A percentile compares a stretch with the other conserved stretches of the same genome.
These are phyloP conservation scores for Dexiosoma caninum DNA, from an alignment of 2,888 invertebrate genomes.

Conservation along the genomic window DNA sequence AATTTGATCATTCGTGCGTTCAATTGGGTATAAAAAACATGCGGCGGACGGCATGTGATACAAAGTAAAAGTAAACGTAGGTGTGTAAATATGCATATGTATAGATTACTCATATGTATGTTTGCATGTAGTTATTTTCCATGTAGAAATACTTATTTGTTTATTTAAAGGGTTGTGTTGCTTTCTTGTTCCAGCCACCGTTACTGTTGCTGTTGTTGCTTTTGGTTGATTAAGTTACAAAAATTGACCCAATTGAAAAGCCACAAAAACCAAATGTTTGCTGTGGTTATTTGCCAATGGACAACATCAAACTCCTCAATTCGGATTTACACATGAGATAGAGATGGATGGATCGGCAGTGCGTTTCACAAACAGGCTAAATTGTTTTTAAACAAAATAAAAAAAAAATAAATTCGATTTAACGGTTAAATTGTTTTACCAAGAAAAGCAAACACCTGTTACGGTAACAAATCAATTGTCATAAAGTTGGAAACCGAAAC, in stretches of 20 bases:
- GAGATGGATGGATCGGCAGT: not conserved
- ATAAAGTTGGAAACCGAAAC: conserved; percentile 11
- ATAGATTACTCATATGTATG: too few relatives aligned
- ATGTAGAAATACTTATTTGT: conserved; percentile 17
- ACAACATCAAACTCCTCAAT: conserved; percentile 10
- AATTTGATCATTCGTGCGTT: conserved; percentile 59
- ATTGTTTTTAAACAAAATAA: conserved; percentile 50
- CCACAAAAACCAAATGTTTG: conserved; percentile 57
- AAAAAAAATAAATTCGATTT: conserved; percentile 37
- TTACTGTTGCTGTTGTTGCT: conserved; percentile 2
- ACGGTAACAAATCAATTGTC: conserved; percentile 47
- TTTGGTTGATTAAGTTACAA: conserved; percentile 58
- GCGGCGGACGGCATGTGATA: too few relatives aligned
- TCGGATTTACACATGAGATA: not conserved
- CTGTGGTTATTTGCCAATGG: conserved; percentile 52
- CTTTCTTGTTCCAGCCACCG: too few relatives aligned
- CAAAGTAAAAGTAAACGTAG: not conserved
- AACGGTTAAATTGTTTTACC: conserved; percentile 18
- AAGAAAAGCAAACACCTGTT: conserved; percentile 39
- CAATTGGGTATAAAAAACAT: too few relatives aligned
- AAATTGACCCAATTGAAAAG: conserved; percentile 62
- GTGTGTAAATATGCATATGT: too few relatives aligned
- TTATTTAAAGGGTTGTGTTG: conserved; percentile 44
- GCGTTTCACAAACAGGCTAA: conserved; percentile 1
- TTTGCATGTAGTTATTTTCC: too few relatives aligned